Evolutionary conservation across 2,797 vertebrate species (phyloP).

Genomic region (Lacerta bilineata): DNA sequence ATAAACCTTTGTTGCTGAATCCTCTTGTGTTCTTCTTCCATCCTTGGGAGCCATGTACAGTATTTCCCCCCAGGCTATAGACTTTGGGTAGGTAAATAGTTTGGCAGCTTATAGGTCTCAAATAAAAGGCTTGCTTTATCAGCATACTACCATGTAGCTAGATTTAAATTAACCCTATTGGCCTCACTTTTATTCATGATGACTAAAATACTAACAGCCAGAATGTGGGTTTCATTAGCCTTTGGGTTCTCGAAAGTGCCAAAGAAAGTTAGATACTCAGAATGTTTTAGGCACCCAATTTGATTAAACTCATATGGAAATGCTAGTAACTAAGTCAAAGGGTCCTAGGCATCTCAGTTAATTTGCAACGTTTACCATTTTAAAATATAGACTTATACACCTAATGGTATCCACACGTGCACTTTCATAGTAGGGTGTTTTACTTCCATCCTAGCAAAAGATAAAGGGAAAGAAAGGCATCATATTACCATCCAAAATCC

Average conservation of each 20-base stretch:
- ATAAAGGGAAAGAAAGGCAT: not conserved
- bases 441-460: not conserved
- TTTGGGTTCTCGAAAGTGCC: conserved; percentile 8
- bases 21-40: conserved; percentile 42
- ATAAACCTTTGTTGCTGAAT: conserved; percentile 46
- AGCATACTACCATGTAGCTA: conserved; percentile 20
- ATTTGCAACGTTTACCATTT: not conserved
- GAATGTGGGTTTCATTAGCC: conserved; percentile 16
- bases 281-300: accelerated
- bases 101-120: not conserved
- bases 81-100: conserved; percentile 43
- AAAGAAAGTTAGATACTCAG: not conserved
- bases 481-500: not conserved
- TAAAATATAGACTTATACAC: not conserved
- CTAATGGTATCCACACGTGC: not conserved
- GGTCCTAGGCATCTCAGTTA: not conserved
- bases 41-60: conserved; percentile 54
- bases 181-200: conserved; percentile 20
- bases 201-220: conserved; percentile 28
- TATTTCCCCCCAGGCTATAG: conserved; percentile 8
- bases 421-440: not conserved
- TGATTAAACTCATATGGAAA: not conserved
- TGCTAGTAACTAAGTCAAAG: not conserved
- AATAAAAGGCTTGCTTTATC: conserved; percentile 37
- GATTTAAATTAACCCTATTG: conserved; percentile 20